Evolutionary conservation across 2,797 vertebrate genomes (phyloP), one percentile per base, ranked within the genome.

Genomic region (Cossypha niveicapilla): DNA sequence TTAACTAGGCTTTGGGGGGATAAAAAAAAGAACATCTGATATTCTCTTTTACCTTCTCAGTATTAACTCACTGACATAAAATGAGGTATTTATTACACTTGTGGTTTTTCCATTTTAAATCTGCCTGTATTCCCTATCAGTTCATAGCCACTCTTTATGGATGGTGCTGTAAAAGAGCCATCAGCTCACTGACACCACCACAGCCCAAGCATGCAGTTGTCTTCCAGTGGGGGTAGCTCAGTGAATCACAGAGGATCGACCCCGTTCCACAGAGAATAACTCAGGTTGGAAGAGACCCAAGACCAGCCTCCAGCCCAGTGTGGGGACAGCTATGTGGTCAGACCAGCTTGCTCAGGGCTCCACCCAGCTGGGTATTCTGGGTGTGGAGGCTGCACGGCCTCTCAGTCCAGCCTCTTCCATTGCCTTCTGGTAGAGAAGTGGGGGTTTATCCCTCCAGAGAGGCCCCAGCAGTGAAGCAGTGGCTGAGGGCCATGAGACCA

Each of bases 121-220:
- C 37, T 84, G 66, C 35, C 35, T 10, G 5, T 25, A 41, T 71
- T 90, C 71, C 15, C 50, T n/a, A 18, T 34, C 21, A 34, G 5
- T 85, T 85, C 76, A 37, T 2, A 56, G 48, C 23, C n/a, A 23
- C n/a, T 66, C 41, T 25, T 18, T 56, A 50, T 61, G 37, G 72
- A 25, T 41, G 65, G 30, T 77, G 39, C 18, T 62, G 39, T 76
- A 47, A 66, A 76, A 54, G 68, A 76, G 63, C 56, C 3, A 0
- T 30, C 24, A 13, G 37, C 14, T 70, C 65, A 50, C 18, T 19
- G 34, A 34, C 18, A 17, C 2, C 22, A 42, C 44, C 77, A 56
- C 0, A 1, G 48, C 32, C 61, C 0, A 0, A 88, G 56, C 21
- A 47, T 1, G 7, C 35, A 25, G 14, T 27, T 0, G 1, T 34